phyloP scores from a whole-genome alignment of 92 coral and sea anemone species.

The Muricea muricata region DNA sequence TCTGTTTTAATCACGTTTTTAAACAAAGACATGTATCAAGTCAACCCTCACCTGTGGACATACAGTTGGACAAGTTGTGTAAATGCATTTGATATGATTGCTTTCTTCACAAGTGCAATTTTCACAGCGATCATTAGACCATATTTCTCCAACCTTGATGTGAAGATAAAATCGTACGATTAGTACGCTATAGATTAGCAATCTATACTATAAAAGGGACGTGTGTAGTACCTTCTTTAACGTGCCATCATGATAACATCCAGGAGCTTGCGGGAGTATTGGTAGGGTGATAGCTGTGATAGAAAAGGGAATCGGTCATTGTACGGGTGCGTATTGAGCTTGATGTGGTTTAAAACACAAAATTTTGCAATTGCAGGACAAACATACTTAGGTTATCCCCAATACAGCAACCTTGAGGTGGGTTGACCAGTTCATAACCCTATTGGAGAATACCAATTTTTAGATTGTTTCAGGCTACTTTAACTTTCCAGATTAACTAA shows the following conservation, averaged over 20 bases:
- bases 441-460: neutral
- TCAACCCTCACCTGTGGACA: slow-evolving; percentile 24
- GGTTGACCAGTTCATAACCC: slow-evolving; percentile 23
- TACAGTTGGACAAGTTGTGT: slow-evolving; percentile 4
- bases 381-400: slow-evolving; percentile 16
- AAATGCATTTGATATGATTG: slow-evolving; percentile 19
- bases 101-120: slow-evolving; percentile 33
- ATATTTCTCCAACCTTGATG: slow-evolving; percentile 22
- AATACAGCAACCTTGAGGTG: slow-evolving; percentile 15
- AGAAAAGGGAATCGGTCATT: too few species aligned
- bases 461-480: too few species aligned
- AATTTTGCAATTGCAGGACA: neutral
- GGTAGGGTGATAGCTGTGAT: neutral
- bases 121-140: slow-evolving; percentile 31
- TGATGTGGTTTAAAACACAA: too few species aligned
- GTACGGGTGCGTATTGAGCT: neutral
- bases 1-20: too few species aligned
- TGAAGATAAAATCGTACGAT: too few species aligned
- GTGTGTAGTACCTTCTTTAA: neutral
- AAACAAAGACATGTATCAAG: neutral
- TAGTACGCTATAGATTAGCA: too few species aligned
- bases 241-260: slow-evolving; percentile 23
- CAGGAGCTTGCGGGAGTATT: neutral
- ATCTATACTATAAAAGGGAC: too few species aligned
- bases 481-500: too few species aligned